Conservation (phyloP, 2,888 invertebrate species). For the Muschampia plurimacula region DNA sequence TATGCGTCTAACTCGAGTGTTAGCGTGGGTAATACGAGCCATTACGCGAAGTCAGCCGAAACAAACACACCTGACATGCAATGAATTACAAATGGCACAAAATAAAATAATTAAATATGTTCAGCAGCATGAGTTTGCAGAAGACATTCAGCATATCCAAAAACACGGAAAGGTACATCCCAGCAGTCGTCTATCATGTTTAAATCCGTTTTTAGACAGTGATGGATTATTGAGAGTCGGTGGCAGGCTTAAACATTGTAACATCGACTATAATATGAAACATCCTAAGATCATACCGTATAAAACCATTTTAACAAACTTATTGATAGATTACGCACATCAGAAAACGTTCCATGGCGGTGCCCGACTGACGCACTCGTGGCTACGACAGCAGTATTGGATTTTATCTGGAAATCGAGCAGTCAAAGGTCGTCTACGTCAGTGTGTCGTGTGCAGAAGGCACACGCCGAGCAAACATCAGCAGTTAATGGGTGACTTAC, state of each 20-base stretch:
- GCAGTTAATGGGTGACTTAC: not conserved
- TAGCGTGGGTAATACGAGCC: not conserved
- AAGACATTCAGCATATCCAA: not conserved
- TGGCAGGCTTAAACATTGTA: not conserved
- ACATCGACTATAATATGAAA: not conserved
- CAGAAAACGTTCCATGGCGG: not conserved
- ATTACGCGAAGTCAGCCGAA: not conserved
- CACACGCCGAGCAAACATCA: not conserved
- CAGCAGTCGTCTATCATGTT: too few species aligned
- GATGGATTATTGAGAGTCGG: not conserved
- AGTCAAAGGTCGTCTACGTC: not conserved
- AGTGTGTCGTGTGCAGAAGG: not conserved
- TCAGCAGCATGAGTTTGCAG: not conserved
- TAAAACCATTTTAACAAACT: not conserved
- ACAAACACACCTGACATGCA: not conserved
- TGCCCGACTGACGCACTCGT: not conserved
- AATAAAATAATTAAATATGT: not conserved
- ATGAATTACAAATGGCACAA: not conserved
- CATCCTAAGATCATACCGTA: not conserved
- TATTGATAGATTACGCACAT: not conserved
- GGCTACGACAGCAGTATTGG: not conserved
- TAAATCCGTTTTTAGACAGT: too few species aligned
- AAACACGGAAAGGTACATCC: not conserved
- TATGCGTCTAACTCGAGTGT: not conserved
- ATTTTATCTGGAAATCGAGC: not conserved